Evolutionary conservation across 2,113 vertebrate species (phyloP).

Genomic region (Silurus meridionalis): DNA sequence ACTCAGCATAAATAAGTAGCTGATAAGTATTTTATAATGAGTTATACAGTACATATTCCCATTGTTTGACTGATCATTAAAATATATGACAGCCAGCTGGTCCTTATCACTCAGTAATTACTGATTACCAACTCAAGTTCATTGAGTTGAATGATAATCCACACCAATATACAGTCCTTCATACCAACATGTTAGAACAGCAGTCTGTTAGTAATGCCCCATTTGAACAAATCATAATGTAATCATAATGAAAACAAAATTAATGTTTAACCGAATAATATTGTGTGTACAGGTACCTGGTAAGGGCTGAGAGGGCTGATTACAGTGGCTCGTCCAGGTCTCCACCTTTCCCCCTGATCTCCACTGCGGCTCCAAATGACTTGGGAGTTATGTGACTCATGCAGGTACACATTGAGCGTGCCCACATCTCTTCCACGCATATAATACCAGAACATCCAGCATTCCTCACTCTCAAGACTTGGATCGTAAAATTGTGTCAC

Average conservation of each 20-base stretch:
- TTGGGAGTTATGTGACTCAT: constrained; percentile 20
- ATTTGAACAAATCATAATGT: background rate
- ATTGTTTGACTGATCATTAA: background rate
- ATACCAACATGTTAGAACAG: background rate
- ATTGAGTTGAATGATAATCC: background rate
- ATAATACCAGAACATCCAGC: constrained; percentile 76
- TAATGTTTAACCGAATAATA: background rate
- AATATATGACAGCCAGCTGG: background rate
- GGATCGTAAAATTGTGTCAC: constrained; percentile 59
- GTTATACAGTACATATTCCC: background rate
- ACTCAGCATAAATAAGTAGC: background rate
- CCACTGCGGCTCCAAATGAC: constrained; percentile 61
- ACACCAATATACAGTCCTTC: background rate
- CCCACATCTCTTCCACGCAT: constrained; percentile 69
- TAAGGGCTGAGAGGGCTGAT: constrained; percentile 57
- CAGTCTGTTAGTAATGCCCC: background rate
- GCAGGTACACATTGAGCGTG: constrained; percentile 64
- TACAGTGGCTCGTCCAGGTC: constrained; percentile 68
- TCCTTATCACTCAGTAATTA: background rate
- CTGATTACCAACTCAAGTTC: background rate
- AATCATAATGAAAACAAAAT: background rate
- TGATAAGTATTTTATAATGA: background rate
- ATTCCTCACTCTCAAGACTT: constrained; percentile 64
- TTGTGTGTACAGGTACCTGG: constrained; percentile 57
- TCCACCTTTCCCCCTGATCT: constrained; percentile 70